Conservation (phyloP, 2,797 vertebrate species). For the Pangasius krempfi region DNA sequence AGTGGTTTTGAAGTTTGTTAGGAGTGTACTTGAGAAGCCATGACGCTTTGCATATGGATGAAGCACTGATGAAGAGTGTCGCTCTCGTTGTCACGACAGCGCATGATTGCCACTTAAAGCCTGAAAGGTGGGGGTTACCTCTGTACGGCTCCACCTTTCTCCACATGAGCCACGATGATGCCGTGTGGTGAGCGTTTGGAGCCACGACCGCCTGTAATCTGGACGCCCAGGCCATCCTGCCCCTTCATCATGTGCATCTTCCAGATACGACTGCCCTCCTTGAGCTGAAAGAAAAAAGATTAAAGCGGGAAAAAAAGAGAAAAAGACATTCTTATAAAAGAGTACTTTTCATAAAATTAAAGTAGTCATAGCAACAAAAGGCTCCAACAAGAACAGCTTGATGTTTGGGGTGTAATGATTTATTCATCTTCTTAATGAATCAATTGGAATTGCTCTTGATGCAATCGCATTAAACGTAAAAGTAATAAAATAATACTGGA, state of each 20-base stretch:
- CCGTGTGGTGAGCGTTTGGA: conserved; percentile 91
- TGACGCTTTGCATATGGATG: conserved; percentile 48
- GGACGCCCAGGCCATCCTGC: conserved; percentile 89
- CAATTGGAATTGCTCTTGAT: not conserved
- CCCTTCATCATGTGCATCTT: conserved; percentile 97
- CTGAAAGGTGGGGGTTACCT: conserved; percentile 76
- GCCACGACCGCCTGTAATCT: conserved; percentile 93
- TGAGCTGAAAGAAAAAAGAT: conserved; percentile 67
- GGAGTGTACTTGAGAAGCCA: conserved; percentile 43
- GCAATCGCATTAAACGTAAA: not conserved
- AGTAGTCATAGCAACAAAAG: not conserved
- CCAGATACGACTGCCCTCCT: conserved; percentile 90
- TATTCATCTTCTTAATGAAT: not conserved
- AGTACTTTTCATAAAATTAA: not conserved
- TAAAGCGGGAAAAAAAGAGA: not conserved
- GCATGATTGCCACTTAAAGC: conserved; percentile 27
- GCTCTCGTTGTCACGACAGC: conserved; percentile 35
- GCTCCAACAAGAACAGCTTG: not conserved
- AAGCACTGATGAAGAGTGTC: conserved; percentile 31
- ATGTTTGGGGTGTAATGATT: not conserved
- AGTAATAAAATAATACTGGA: not conserved
- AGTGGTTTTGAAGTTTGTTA: conserved; percentile 53
- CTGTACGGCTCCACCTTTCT: conserved; percentile 88
- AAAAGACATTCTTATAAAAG: not conserved
- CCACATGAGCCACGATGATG: conserved; percentile 88